A percentile compares a stretch with the other conserved stretches of the same genome.
Evolutionary conservation across 2,888 invertebrate genomes (phyloP).

Genomic region (Epinotia ramella): DNA sequence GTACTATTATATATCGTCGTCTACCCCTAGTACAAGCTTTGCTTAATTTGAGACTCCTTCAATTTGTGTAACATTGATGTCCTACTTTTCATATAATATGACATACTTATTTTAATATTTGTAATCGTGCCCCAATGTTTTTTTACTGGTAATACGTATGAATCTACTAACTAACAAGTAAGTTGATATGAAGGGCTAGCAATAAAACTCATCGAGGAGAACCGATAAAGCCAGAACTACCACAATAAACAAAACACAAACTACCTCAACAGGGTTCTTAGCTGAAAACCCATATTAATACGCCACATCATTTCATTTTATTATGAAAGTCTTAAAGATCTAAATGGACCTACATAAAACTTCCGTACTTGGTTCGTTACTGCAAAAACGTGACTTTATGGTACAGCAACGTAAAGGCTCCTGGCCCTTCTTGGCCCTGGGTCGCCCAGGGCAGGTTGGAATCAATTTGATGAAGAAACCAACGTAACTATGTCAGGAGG

Average conservation of each 20-base stretch:
- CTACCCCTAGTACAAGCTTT: neutral
- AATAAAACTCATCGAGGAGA: neutral
- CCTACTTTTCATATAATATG: too few relatives aligned
- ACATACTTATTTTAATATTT: too few relatives aligned
- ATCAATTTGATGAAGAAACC: conserved; percentile 75
- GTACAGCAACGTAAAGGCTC: conserved; percentile 16
- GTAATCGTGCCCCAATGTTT: too few relatives aligned
- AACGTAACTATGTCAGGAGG: conserved; percentile 76
- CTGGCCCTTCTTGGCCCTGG: conserved; percentile 42
- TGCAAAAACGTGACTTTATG: conserved; percentile 52
- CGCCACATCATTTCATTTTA: conserved; percentile 18
- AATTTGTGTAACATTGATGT: neutral
- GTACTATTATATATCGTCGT: neutral
- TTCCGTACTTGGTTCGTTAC: conserved; percentile 45
- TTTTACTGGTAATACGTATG: neutral
- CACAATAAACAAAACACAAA: neutral
- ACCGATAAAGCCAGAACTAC: neutral
- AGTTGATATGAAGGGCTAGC: neutral
- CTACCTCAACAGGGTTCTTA: neutral
- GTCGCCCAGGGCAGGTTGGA: conserved; percentile 55
- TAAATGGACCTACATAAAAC: conserved; percentile 45
- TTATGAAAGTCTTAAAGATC: conserved; percentile 20
- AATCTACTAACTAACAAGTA: neutral
- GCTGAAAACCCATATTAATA: conserved; percentile 14
- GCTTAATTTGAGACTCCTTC: neutral